Percentiles rank a stretch among this genome's conserved stretches.
Conservation (phyloP, 2,113 vertebrate genomes). For the Falco punctatus region DNA sequence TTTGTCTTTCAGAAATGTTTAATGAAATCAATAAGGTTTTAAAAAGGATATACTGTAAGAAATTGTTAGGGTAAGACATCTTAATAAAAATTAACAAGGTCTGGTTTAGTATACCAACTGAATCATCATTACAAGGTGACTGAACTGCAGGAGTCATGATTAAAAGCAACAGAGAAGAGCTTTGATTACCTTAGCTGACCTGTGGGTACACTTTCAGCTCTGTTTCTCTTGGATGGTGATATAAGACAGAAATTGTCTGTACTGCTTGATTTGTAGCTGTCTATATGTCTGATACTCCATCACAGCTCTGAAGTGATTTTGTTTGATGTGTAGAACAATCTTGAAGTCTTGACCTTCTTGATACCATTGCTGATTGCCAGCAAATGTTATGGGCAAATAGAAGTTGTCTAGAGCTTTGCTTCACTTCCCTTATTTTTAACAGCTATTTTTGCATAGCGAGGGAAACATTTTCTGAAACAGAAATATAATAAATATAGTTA, state of each 20-base stretch:
- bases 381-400: slow-evolving; percentile 5
- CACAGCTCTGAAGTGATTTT: slow-evolving; percentile 66
- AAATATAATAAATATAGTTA: neutral
- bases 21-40: neutral
- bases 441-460: slow-evolving; percentile 26
- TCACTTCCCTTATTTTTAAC: slow-evolving; percentile 26
- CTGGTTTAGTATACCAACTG: slow-evolving; percentile 28
- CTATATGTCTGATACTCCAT: slow-evolving; percentile 61
- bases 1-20: neutral
- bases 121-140: slow-evolving; percentile 41
- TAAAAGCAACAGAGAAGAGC: slow-evolving; percentile 58
- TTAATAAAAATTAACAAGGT: slow-evolving; percentile 8
- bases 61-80: neutral
- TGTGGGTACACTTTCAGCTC: slow-evolving; percentile 61
- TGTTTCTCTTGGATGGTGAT: slow-evolving; percentile 65
- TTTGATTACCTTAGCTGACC: slow-evolving; percentile 80
- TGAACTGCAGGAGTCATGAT: slow-evolving; percentile 16
- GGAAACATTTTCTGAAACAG: slow-evolving; percentile 16
- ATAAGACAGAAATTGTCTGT: slow-evolving; percentile 67
- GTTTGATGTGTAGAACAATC: slow-evolving; percentile 73
- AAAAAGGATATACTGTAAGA: neutral
- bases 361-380: slow-evolving; percentile 51
- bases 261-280: slow-evolving; percentile 68
- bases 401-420: slow-evolving; percentile 28
- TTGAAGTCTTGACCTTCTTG: slow-evolving; percentile 67